These are phyloP conservation scores for Xanthorhoe designata DNA, from an alignment of 2,888 invertebrate genomes.

Conservation along the genomic window DNA sequence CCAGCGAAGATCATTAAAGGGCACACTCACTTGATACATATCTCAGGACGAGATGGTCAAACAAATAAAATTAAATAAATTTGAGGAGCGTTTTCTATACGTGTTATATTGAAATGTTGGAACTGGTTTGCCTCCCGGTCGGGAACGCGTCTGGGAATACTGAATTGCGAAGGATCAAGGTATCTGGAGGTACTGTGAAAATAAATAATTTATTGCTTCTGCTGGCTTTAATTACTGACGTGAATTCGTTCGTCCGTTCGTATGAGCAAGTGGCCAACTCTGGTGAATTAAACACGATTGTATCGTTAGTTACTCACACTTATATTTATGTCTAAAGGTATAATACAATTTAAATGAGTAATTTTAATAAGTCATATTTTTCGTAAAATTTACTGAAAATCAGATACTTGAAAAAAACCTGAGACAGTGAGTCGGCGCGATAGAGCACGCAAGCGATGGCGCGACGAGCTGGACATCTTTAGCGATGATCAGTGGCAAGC, in stretches of 20 bases:
- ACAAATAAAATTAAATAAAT: slow-evolving; percentile 47
- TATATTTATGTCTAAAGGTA: too few species aligned
- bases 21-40: slow-evolving; percentile 39
- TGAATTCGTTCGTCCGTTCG: too few species aligned
- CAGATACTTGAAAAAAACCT: too few species aligned
- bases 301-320: too few species aligned
- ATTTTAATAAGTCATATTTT: too few species aligned
- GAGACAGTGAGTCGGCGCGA: too few species aligned
- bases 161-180: slow-evolving; percentile 65
- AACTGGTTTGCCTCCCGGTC: slow-evolving; percentile 76
- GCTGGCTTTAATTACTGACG: background rate
- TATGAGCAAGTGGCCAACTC: too few species aligned
- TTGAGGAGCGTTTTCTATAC: slow-evolving; percentile 35
- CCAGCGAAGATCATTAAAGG: slow-evolving; percentile 35
- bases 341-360: too few species aligned
- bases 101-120: slow-evolving; percentile 82
- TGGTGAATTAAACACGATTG: background rate
- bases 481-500: too few species aligned
- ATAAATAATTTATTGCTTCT: background rate
- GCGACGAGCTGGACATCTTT: too few species aligned
- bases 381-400: too few species aligned
- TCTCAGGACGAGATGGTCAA: slow-evolving; percentile 42
- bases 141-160: slow-evolving; percentile 77
- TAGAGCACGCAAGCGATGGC: too few species aligned
- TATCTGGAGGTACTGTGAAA: slow-evolving; percentile 27